phyloP scores from a whole-genome alignment of 2,888 invertebrate species.

The Trichacis sp. region DNA sequence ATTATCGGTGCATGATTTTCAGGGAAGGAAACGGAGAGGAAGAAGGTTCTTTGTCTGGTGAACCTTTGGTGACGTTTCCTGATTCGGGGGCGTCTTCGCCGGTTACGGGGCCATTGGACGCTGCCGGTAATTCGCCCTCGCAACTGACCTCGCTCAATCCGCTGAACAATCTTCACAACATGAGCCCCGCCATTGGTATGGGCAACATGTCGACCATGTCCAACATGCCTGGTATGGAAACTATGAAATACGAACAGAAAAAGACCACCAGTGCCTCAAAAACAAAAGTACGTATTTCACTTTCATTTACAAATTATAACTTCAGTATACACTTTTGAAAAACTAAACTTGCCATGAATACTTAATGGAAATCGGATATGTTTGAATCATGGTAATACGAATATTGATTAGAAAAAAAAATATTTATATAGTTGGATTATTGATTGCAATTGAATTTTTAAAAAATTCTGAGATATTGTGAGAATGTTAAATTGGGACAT shows the following conservation, averaged over 20 bases:
- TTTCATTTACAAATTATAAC: neutral
- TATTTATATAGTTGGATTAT: neutral
- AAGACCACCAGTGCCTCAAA: conserved; percentile 82
- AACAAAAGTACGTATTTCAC: conserved; percentile 73
- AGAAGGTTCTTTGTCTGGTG: conserved; percentile 65
- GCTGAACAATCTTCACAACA: conserved; percentile 57
- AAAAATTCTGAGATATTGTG: too few relatives aligned
- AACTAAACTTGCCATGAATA: too few relatives aligned
- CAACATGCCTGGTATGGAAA: conserved; percentile 70
- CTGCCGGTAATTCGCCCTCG: conserved; percentile 62
- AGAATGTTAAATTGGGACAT: too few relatives aligned
- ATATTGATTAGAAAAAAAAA: neutral
- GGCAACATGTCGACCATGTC: conserved; percentile 61
- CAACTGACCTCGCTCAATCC: conserved; percentile 68
- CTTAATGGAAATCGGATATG: too few relatives aligned
- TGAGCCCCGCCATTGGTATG: conserved; percentile 57
- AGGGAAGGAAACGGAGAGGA: conserved; percentile 50
- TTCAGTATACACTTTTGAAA: too few relatives aligned
- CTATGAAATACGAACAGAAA: conserved; percentile 87
- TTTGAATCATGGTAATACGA: too few relatives aligned
- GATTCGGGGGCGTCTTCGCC: conserved; percentile 81
- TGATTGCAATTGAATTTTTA: too few relatives aligned
- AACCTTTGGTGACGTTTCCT: conserved; percentile 85
- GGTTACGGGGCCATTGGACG: conserved; percentile 68
- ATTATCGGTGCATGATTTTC: neutral